Base-by-base conservation (phyloP, 2,797 vertebrate genomes). In the Alfaro cultratus region DNA sequence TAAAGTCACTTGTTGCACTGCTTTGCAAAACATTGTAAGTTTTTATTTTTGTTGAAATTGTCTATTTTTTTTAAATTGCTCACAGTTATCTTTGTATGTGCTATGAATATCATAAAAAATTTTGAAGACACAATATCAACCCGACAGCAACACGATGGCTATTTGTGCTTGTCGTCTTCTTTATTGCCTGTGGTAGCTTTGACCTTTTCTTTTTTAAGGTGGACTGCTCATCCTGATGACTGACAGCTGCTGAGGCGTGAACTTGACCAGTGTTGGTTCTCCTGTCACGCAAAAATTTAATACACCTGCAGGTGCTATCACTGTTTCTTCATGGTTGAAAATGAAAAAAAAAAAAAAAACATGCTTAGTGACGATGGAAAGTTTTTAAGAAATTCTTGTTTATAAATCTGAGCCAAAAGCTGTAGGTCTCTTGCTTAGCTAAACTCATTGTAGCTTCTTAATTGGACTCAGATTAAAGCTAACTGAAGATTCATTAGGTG, bases 401-500 rank as follows among this genome's bases (percentile, higher is more conserved):
- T 81, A 81, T 74, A 78, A 85, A 82, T 39, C 74, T 2, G 41
- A 84, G 72, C 76, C 74, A 74, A 46, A n/a, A 83, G 72, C 75
- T 76, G 74, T 49, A 23, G 45, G 71, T 84, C 74, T 83, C 75
- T 74, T 82, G 68, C 21, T 55, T 26, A 9, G 46, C 67, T 91
- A 86, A 91, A 89, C 86, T 86, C 31, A 47, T 72, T 77, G 87
- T 77, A 45, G 82, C 73, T 77, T 86, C 51, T 74, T 87, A 80
- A 84, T 90, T 85, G 79, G 75, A 85, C 49, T 81, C 74, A 70
- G 71, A 87, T 91, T 80, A 91, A 92, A 91, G 68, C 60, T 82
- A 88, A 91, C 89, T 80, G 74, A 89, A 82, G 71, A 68, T 49
- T 89, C 79, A 83, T 88, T 88, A 91, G 86, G 84, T 74, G 85